Evolutionary conservation across 2,113 vertebrate genomes (phyloP).

Genomic region (Xenopus borealis): DNA sequence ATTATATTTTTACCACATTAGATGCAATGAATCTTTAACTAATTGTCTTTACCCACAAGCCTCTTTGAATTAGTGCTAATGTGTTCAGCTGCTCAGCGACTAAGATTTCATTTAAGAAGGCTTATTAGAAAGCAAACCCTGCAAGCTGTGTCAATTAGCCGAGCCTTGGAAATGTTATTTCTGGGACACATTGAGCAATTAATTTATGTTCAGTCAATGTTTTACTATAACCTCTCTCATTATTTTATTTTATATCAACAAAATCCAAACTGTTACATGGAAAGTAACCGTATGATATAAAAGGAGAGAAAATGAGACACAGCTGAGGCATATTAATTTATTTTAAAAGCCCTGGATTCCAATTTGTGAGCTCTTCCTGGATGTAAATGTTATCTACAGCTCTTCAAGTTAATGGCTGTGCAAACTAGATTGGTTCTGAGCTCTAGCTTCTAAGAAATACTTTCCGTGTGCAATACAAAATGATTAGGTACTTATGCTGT

Average conservation of each 20-base stretch:
- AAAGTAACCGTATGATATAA: not conserved
- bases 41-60: constrained; percentile 34
- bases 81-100: constrained; percentile 27
- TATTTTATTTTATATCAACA: constrained; percentile 21
- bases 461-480: too few species aligned
- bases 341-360: not conserved
- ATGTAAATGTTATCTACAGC: too few species aligned
- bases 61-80: constrained; percentile 39
- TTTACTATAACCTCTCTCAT: constrained; percentile 15
- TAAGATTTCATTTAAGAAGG: constrained; percentile 26
- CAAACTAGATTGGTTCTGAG: too few species aligned
- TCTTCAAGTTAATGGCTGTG: too few species aligned
- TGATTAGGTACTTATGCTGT: too few species aligned
- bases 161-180: constrained; percentile 18
- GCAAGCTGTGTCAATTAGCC: constrained; percentile 35
- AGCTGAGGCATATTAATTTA: constrained; percentile 8
- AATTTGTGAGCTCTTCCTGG: not conserved
- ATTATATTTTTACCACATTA: too few species aligned
- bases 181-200: constrained; percentile 2
- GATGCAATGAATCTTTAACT: constrained; percentile 16
- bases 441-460: too few species aligned
- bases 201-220: constrained; percentile 31
- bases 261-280: constrained; percentile 6
- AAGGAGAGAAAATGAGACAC: not conserved
- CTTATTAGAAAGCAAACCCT: constrained; percentile 19